Base-by-base conservation (phyloP, 2,113 vertebrate species). In the Hippoglossus stenolepis region DNA sequence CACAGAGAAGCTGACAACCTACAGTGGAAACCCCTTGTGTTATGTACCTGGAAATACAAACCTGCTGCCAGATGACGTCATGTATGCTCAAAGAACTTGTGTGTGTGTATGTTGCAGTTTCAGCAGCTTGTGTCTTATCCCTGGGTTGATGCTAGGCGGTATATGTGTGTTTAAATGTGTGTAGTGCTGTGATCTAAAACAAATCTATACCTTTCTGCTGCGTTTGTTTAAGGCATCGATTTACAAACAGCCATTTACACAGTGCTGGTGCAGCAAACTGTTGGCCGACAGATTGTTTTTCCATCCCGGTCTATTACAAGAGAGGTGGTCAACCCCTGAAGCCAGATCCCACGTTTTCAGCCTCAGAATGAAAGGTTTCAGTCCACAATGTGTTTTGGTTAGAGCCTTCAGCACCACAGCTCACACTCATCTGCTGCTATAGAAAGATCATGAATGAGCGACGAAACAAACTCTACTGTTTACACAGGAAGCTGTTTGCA, bases 141-240 rank as follows among this genome's bases (percentile, higher is more conserved):
- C 24, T 5, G 21, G 28, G 28, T 10, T 56, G 57, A 6, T 53
- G 53, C 40, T n/a, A 0, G 49, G 31, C 58, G 43, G 58, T 56
- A 1, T 28, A 14, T 49, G 21, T 31, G 65, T 53, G 1, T 13
- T 31, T 31, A 31, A 6, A 7, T 59, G 54, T 24, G 54, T 24
- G 54, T 14, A 28, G 60, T 47, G 4, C 51, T 65, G 74, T 71
- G 31, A 31, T 31, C 31, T 70, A 65, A 72, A 70, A 58, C 67
- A 63, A 69, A 89, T 90, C 80, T 40, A 63, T 88, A 72, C 31
- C 56, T 35, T 47, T 58, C 70, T 58, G 65, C 54, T 56, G 71
- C 66, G 81, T 83, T 83, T 86, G 68, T 69, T 66, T 1, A 21
- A 75, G n/a, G 14, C 60, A 82, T 83, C 2, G 70, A 91, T 91